Evolutionary conservation across 2,113 vertebrate species (phyloP), one percentile per base, ranked within the genome.

Genomic region (Piaya cayana): DNA sequence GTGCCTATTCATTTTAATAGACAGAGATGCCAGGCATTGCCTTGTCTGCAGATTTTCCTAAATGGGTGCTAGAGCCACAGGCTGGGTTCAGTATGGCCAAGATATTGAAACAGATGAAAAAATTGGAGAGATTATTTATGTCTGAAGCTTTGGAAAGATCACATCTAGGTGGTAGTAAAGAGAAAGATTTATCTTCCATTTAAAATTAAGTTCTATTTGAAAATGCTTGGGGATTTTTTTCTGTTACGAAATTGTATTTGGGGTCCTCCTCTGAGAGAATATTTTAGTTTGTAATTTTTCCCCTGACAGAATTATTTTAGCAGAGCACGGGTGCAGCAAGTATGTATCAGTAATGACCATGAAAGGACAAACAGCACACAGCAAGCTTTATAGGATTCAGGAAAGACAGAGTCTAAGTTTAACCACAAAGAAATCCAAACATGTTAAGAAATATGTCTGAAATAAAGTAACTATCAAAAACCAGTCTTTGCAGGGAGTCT

Each of bases 401-500:
- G 74, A 89, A 89, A 58, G n/a, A 53, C 65, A 72, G 68, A 63
- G 21, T 37, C 59, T 79, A 89, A 82, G 34, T 82, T 91, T 82
- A 87, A 76, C 75, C n/a, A 79, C 78, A 91, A 92, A 88, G 58
- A 91, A 88, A 80, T 53, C 50, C 67, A 84, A 92, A 55, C 29
- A 82, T 12, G 6, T 93, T 82, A 90, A 91, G 58, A 93, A 95
- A 93, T 90, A 29, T 50, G 59, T 77, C 93, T 91, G 81, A 93
- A 85, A 85, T 6, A 4, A 85, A 92, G 43, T 49, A n/a, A n/a
- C n/a, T n/a, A 90, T 89, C 87, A 93, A 74, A 69, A 95, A 95
- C 76, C 81, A 90, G 62, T 68, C 69, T 50, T 94, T 76, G 59
- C 0, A 0, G 42, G 56, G 23, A 88, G 22, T 89, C 15, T 64